A percentile compares a stretch with the other conserved stretches of the same genome.
Conservation (phyloP, 2,888 invertebrate genomes). For the Pilophorus perplexus region DNA sequence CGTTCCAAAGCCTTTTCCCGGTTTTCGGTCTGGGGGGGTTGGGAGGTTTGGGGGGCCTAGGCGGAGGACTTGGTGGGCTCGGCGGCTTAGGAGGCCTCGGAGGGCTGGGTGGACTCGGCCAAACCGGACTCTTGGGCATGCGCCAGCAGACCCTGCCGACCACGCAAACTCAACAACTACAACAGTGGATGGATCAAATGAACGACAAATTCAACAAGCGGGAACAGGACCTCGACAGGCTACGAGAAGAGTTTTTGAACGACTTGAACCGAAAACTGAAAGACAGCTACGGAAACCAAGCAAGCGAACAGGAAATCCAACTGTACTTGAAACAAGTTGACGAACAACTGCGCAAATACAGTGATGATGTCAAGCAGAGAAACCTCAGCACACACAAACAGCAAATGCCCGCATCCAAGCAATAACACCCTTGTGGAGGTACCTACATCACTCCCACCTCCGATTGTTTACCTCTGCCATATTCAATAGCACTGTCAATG, state of each 20-base stretch:
- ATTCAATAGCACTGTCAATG: no score
- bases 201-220: conserved; percentile 10
- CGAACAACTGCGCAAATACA: conserved; percentile 3
- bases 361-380: background rate
- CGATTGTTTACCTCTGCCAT: no score
- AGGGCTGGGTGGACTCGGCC: background rate
- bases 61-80: background rate
- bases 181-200: conserved; percentile 19
- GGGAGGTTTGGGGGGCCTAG: background rate
- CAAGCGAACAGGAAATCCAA: conserved; percentile 2
- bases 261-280: conserved; percentile 5
- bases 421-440: no score
- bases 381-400: background rate
- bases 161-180: background rate
- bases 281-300: conserved; percentile 10
- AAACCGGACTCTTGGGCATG: background rate
- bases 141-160: background rate
- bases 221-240: conserved; percentile 9
- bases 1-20: conserved; percentile 6
- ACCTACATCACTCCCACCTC: no score
- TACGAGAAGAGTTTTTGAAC: conserved; percentile 2
- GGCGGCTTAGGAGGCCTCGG: background rate
- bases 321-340: conserved; percentile 14
- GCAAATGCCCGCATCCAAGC: background rate
- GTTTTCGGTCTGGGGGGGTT: background rate